Evolutionary conservation across 2,113 vertebrate genomes (phyloP).

Genomic region (Clarias magur): DNA sequence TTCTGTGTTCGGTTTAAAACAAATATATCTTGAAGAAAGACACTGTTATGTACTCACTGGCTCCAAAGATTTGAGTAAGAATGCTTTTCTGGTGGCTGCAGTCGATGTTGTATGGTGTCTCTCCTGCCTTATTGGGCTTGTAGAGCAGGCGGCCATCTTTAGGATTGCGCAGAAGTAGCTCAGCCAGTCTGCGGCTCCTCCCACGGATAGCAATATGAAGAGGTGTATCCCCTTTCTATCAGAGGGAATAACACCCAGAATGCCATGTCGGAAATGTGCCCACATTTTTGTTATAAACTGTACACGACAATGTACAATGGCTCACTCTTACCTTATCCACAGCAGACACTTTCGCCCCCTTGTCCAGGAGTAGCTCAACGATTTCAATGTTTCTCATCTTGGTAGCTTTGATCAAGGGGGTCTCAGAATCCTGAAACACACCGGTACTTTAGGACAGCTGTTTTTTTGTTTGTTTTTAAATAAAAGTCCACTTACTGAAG

Average conservation of each 20-base stretch:
- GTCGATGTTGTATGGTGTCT: conserved; percentile 90
- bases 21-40: neutral
- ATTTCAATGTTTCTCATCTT: conserved; percentile 98
- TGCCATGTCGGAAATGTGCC: neutral
- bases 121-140: conserved; percentile 85
- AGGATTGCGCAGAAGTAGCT: conserved; percentile 84
- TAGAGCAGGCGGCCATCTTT: conserved; percentile 88
- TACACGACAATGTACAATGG: neutral
- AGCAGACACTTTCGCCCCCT: conserved; percentile 94
- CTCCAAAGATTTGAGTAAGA: conserved; percentile 89
- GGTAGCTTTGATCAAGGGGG: conserved; percentile 94
- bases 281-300: neutral
- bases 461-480: neutral
- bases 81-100: conserved; percentile 91
- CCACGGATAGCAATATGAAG: conserved; percentile 89
- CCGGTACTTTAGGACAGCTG: neutral
- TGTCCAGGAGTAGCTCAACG: conserved; percentile 94
- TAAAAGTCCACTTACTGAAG: neutral
- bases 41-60: conserved; percentile 71
- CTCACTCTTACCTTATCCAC: conserved; percentile 83
- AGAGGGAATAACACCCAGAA: neutral
- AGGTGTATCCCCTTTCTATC: conserved; percentile 86
- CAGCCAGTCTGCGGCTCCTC: conserved; percentile 84
- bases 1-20: neutral
- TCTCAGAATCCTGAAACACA: conserved; percentile 86